Evolutionary conservation across 1,140 invertebrate species (phyloP).

Genomic region (Achroia grisella): DNA sequence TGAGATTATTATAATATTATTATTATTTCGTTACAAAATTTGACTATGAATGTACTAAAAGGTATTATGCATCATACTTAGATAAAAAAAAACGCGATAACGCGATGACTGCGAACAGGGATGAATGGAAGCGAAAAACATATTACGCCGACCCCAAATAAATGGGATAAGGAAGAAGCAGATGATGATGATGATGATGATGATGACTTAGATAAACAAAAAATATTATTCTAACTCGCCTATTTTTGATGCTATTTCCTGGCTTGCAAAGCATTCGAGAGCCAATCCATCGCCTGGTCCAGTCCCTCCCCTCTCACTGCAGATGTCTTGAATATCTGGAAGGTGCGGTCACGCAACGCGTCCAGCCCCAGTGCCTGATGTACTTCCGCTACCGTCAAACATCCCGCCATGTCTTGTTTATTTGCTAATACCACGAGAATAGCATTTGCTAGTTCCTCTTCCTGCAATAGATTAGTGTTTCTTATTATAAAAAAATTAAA

Average conservation of each 20-base stretch:
- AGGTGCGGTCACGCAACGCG: constrained; percentile 95
- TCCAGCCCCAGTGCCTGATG: constrained; percentile 97
- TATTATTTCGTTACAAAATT: too few relatives aligned
- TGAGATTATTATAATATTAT: too few relatives aligned
- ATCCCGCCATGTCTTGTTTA: constrained; percentile 99
- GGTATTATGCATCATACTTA: too few relatives aligned
- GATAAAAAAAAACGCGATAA: too few relatives aligned
- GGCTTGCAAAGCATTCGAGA: constrained; percentile 90
- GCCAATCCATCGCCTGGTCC: constrained; percentile 99
- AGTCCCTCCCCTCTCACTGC: constrained; percentile 99
- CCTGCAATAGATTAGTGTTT: constrained; percentile 72
- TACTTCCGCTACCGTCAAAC: constrained; percentile 96
- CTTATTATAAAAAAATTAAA: too few relatives aligned
- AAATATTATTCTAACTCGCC: background rate
- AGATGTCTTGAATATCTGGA: constrained; percentile 99
- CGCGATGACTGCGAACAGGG: too few relatives aligned
- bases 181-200: too few relatives aligned
- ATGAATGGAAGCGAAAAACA: too few relatives aligned
- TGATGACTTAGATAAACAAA: constrained; percentile 8
- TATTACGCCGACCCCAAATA: too few relatives aligned
- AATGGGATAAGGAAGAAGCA: too few relatives aligned
- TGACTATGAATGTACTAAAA: too few relatives aligned
- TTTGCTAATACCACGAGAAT: constrained; percentile 98
- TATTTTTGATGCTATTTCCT: constrained; percentile 79
- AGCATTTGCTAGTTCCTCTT: constrained; percentile 97